Base-by-base conservation (phyloP, 92 coral and sea anemone genomes). In the Umimayanthus chanpuru region DNA sequence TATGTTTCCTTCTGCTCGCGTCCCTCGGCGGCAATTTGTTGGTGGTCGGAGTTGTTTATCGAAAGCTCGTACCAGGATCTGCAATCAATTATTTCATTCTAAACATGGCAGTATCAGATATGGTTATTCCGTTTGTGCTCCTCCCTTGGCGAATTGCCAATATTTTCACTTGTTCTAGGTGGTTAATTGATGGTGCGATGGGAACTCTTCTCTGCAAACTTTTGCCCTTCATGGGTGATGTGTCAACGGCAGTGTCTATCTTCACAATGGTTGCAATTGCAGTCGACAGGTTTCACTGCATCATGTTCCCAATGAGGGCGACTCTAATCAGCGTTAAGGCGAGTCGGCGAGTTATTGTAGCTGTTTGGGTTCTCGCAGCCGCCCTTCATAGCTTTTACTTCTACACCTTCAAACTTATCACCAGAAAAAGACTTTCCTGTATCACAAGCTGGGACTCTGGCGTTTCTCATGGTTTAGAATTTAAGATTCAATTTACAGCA, bases 121-220 rank as follows among this genome's bases (percentile, higher is more conserved):
- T 81, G 4, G 14, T 65, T 18, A 6, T 81, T 6, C 85, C 85
- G 18, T 28, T 81, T 0, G 18, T 32, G 4, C 25, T 36, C 0
- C 21, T 81, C 16, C 85, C 85, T 12, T 30, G 5, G 26, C 85
- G 71, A 23, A 56, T 81, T 32, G 85, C 29, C 8, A 23, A 58
- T 36, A 49, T 81, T 81, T 81, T 81, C 18, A 55, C 85, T 21
- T 81, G 85, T 58, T 61, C 20, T 36, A 61, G 20, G 49, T 81
- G 71, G 72, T 64, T 81, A 25, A 6, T 81, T 32, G 72, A 61
- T 40, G 85, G 85, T 14, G 18, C 14, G 20, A 9, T 38, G 67
- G 85, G 85, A 56, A 32, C 73, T 81, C 72, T 81, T 10, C 73
- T 81, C 50, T 81, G 85, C 85, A 81, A 81, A 38, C 26, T 81